These are phyloP conservation scores for Stylophora pistillata DNA, from an alignment of 64 coral and sea anemone species.

Conservation along the genomic window DNA sequence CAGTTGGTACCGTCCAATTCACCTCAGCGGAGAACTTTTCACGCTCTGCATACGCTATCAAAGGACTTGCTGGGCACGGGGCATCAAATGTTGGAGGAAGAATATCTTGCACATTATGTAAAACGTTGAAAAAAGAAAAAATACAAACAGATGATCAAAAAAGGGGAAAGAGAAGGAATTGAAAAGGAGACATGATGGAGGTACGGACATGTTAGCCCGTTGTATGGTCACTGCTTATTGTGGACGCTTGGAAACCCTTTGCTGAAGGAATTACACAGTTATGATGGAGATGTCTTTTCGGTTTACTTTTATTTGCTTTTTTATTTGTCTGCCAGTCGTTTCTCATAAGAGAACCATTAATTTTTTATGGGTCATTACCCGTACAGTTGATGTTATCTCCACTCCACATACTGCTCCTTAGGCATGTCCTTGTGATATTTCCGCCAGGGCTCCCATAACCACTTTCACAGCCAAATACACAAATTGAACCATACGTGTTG, in stretches of 20 bases:
- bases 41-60: background rate
- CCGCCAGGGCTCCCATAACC: background rate
- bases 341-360: too few relatives aligned
- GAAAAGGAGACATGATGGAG: too few relatives aligned
- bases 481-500: slow-evolving; percentile 13
- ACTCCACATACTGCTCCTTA: background rate
- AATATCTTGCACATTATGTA: background rate
- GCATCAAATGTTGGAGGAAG: background rate
- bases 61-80: background rate
- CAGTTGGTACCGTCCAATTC: slow-evolving; percentile 42
- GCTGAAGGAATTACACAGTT: too few relatives aligned
- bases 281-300: too few relatives aligned
- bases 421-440: slow-evolving; percentile 32
- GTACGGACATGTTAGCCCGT: too few relatives aligned
- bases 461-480: slow-evolving; percentile 32
- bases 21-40: background rate
- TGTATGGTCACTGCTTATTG: too few relatives aligned
- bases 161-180: too few relatives aligned
- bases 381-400: slow-evolving; percentile 5
- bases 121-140: background rate
- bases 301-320: too few relatives aligned
- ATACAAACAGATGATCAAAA: too few relatives aligned
- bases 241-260: too few relatives aligned
- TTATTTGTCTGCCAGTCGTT: too few relatives aligned
- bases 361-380: background rate